These are phyloP conservation scores for Cistogaster globosa DNA, from an alignment of 2,888 invertebrate species.

Conservation along the genomic window DNA sequence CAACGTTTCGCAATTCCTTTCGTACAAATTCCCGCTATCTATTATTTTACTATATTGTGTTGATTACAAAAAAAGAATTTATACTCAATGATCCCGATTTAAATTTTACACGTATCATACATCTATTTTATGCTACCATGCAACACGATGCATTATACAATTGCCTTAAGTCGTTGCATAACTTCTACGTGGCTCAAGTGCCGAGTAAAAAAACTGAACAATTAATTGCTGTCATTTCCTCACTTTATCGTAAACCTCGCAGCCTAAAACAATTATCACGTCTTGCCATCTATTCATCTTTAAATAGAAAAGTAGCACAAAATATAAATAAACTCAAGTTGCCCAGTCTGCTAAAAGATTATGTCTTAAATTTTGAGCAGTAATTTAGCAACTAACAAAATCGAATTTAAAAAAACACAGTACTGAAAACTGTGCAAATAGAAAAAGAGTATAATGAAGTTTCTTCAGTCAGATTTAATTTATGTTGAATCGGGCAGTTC, in stretches of 20 bases:
- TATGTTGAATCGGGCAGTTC: no score
- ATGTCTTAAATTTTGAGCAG: constrained; percentile 87
- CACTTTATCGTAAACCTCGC: constrained; percentile 87
- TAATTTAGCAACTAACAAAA: constrained; percentile 72
- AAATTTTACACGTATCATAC: constrained; percentile 87
- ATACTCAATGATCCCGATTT: constrained; percentile 86
- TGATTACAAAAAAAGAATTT: constrained; percentile 87
- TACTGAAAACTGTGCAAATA: no score
- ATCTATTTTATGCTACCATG: constrained; percentile 87
- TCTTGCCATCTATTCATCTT: constrained; percentile 87
- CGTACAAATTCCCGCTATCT: constrained; percentile 84
- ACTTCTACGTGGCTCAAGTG: constrained; percentile 86
- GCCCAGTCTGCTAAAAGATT: constrained; percentile 87
- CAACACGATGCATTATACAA: constrained; percentile 87
- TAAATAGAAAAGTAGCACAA: constrained; percentile 86
- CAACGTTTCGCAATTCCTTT: constrained; percentile 82
- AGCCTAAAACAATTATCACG: constrained; percentile 89
- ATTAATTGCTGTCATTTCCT: constrained; percentile 86
- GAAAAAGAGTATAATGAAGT: no score
- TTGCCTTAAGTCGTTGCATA: constrained; percentile 87
- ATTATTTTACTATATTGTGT: constrained; percentile 88
- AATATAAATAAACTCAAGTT: constrained; percentile 87
- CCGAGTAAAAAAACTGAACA: constrained; percentile 86
- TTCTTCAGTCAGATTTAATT: no score
- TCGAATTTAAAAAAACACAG: no score